These are phyloP conservation scores for Venustaconcha ellipsiformis DNA, from an alignment of 1,140 invertebrate genomes.

Conservation along the genomic window DNA sequence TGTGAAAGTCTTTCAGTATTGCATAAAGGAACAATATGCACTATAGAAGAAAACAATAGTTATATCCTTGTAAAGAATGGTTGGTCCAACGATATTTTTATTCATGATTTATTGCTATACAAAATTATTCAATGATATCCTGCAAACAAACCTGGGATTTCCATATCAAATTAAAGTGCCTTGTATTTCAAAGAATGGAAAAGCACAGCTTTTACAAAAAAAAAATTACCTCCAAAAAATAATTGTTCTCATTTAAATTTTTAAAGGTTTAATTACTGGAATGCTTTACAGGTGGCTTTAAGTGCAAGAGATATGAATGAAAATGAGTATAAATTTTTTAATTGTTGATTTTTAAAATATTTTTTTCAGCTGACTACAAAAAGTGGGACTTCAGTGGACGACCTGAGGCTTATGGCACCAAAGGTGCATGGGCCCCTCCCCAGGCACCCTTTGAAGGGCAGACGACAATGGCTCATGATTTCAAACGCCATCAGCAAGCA, in stretches of 20 bases:
- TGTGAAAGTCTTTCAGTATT: too few relatives aligned
- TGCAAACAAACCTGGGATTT: too few relatives aligned
- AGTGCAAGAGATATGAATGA: background rate
- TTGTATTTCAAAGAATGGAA: background rate
- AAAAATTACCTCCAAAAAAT: too few relatives aligned
- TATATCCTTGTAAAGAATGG: too few relatives aligned
- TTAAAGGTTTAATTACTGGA: background rate
- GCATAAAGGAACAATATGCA: too few relatives aligned
- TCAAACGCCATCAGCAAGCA: slow-evolving; percentile 50
- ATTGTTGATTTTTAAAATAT: slow-evolving; percentile 9
- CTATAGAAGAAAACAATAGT: too few relatives aligned
- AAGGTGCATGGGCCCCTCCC: slow-evolving; percentile 58
- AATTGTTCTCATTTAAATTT: background rate
- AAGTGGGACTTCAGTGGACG: slow-evolving; percentile 61
- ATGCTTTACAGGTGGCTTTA: background rate
- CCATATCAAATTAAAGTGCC: background rate
- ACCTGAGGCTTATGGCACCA: slow-evolving; percentile 38
- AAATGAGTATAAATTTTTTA: background rate
- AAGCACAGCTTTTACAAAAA: background rate
- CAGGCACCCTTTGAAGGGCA: slow-evolving; percentile 61
- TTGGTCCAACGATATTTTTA: too few relatives aligned
- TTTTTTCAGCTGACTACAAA: slow-evolving; percentile 65
- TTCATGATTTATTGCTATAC: too few relatives aligned
- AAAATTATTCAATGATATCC: too few relatives aligned
- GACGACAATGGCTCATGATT: slow-evolving; percentile 65